These are phyloP conservation scores for Nipponia nippon DNA, from an alignment of 2,113 vertebrate genomes.

Conservation along the genomic window DNA sequence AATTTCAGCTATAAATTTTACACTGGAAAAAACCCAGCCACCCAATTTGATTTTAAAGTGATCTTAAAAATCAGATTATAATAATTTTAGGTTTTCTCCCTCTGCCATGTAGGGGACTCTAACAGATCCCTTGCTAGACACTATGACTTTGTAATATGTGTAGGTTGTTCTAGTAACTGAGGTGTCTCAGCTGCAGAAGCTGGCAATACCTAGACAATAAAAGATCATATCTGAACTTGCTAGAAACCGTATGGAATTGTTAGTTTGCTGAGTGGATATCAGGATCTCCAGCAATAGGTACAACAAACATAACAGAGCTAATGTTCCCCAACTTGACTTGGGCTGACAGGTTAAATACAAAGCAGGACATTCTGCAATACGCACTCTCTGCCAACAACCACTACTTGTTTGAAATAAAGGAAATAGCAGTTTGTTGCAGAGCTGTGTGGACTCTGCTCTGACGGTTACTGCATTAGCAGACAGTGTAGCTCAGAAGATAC, in stretches of 20 bases:
- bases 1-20: neutral
- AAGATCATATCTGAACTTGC: neutral
- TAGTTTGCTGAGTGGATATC: neutral
- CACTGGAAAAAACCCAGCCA: too few relatives aligned
- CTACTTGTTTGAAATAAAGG: neutral
- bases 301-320: neutral
- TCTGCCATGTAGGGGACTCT: neutral
- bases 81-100: neutral
- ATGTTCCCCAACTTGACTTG: neutral
- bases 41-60: neutral
- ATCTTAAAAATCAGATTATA: neutral
- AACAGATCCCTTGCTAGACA: neutral
- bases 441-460: neutral
- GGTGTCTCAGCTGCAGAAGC: neutral
- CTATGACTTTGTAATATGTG: neutral
- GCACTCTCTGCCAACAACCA: neutral
- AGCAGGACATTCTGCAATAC: neutral
- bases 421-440: neutral
- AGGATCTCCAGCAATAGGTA: neutral
- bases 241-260: neutral
- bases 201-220: neutral
- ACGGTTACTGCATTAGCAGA: neutral
- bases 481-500: neutral
- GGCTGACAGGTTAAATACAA: neutral
- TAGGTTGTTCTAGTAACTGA: neutral